phyloP scores from a whole-genome alignment of 2,888 invertebrate species.

The Campoletis raptor region DNA sequence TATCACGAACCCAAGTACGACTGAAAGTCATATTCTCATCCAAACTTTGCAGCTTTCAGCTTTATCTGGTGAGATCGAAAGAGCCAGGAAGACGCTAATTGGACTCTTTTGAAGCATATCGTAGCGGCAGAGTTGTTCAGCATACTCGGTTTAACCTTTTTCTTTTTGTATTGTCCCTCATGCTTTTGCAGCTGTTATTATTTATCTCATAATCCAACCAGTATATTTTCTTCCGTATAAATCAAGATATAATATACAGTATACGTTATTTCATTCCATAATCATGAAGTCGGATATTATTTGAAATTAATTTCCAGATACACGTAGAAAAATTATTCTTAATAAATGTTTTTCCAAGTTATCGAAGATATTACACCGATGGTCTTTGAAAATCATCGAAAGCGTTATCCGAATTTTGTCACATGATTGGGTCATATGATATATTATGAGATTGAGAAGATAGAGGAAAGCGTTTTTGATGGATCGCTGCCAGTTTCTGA shows the following conservation, averaged over 20 bases:
- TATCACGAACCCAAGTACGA: slow-evolving; percentile 10
- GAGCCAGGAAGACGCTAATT: neutral
- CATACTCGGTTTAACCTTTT: neutral
- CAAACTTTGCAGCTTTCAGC: neutral
- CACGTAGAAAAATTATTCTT: neutral
- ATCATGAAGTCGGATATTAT: neutral
- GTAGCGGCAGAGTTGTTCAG: neutral
- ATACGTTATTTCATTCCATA: neutral
- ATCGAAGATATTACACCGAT: neutral
- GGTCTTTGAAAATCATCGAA: neutral
- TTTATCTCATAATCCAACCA: neutral
- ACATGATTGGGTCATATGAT: neutral
- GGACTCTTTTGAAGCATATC: slow-evolving; percentile 25
- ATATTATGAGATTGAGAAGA: neutral
- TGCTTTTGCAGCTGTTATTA: neutral
- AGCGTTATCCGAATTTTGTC: neutral
- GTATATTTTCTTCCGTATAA: neutral
- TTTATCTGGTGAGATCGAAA: neutral
- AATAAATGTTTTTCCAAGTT: neutral
- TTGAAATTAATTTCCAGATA: neutral
- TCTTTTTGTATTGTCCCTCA: neutral
- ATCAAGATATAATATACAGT: neutral
- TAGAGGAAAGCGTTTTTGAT: slow-evolving; percentile 33
- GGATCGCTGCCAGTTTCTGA: slow-evolving; percentile 34
- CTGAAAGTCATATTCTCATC: slow-evolving; percentile 1